A percentile compares a stretch with the other conserved stretches of the same genome.
Evolutionary conservation across 2,797 vertebrate species (phyloP).

Genomic region (Macroramphosus scolopax): DNA sequence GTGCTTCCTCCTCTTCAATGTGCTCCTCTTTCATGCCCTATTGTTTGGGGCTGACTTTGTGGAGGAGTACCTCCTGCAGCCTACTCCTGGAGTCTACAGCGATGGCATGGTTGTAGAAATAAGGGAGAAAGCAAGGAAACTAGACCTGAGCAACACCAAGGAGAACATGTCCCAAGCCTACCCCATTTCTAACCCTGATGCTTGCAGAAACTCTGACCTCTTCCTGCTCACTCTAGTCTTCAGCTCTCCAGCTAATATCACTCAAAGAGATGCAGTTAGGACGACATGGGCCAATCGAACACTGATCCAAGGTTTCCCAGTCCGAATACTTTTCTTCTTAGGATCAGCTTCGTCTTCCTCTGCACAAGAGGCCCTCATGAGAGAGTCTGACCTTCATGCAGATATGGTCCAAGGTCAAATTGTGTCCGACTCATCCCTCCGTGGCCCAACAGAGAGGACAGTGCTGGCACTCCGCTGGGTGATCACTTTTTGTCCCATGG

Average conservation of each 20-base stretch:
- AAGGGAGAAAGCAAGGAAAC: slow-evolving; percentile 83
- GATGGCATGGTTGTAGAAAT: slow-evolving; percentile 78
- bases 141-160: slow-evolving; percentile 74
- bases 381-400: slow-evolving; percentile 45
- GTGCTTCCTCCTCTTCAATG: slow-evolving; percentile 91
- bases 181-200: slow-evolving; percentile 56
- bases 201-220: slow-evolving; percentile 76
- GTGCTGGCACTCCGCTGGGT: slow-evolving; percentile 82
- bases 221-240: slow-evolving; percentile 85
- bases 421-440: slow-evolving; percentile 67
- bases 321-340: slow-evolving; percentile 69
- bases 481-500: slow-evolving; percentile 84
- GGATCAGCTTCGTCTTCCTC: slow-evolving; percentile 48
- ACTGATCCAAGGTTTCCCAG: slow-evolving; percentile 48
- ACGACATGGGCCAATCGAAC: slow-evolving; percentile 87
- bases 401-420: slow-evolving; percentile 63
- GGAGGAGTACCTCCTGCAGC: slow-evolving; percentile 88
- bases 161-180: slow-evolving; percentile 75
- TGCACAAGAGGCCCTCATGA: slow-evolving; percentile 69
- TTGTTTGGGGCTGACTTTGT: slow-evolving; percentile 90
- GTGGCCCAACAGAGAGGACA: slow-evolving; percentile 75
- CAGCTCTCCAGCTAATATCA: slow-evolving; percentile 79
- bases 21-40: slow-evolving; percentile 87
- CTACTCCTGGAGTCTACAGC: slow-evolving; percentile 79
- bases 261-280: slow-evolving; percentile 79